These are phyloP conservation scores for Pilophorus perplexus DNA, from an alignment of 2,888 invertebrate genomes.

Conservation along the genomic window DNA sequence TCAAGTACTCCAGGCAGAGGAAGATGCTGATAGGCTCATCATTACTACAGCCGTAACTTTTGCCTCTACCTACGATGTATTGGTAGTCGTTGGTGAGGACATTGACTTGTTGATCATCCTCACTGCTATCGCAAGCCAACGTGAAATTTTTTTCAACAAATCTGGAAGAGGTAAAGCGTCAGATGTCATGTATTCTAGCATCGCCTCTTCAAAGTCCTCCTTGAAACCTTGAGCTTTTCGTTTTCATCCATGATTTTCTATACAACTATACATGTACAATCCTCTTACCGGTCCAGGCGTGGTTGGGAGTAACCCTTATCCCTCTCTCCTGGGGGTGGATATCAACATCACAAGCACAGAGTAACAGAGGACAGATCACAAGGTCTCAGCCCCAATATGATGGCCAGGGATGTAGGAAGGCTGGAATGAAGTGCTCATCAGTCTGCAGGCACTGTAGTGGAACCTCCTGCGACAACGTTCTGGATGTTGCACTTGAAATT, in stretches of 20 bases:
- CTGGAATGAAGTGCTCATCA: too few species aligned
- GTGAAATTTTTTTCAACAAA: constrained; percentile 4
- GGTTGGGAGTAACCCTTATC: constrained; percentile 9
- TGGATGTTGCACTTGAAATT: too few species aligned
- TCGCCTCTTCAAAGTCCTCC: constrained; percentile 11
- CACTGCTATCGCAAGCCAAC: background rate
- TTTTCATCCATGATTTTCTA: background rate
- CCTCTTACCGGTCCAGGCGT: constrained; percentile 3
- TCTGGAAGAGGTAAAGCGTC: constrained; percentile 13
- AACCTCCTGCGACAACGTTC: too few species aligned
- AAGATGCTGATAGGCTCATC: constrained; percentile 24
- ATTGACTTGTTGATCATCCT: background rate
- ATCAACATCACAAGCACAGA: too few species aligned
- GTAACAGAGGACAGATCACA: too few species aligned
- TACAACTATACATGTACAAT: background rate
- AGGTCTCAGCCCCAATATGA: too few species aligned
- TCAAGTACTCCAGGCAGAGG: constrained; percentile 14
- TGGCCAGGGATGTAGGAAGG: too few species aligned
- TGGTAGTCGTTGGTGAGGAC: constrained; percentile 6
- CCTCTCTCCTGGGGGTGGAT: constrained; percentile 19
- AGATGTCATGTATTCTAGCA: constrained; percentile 3
- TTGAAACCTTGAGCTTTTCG: constrained; percentile 1
- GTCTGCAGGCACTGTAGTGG: too few species aligned
- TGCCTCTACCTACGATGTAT: constrained; percentile 8
- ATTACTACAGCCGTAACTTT: too few species aligned